These are phyloP conservation scores for Phylloscopus trochilus DNA, from an alignment of 2,113 vertebrate species.

Conservation along the genomic window DNA sequence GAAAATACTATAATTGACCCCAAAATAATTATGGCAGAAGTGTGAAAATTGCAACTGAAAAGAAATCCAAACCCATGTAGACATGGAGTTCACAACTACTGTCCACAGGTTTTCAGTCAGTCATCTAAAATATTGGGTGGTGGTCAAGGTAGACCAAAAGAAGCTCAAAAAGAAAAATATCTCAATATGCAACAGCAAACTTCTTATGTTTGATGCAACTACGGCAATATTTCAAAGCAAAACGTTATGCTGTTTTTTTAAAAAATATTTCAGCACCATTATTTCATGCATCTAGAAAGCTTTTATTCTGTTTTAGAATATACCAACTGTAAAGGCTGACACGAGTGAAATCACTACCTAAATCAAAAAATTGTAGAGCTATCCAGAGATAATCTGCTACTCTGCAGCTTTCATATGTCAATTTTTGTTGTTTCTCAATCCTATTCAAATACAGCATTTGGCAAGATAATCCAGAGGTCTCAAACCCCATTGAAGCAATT, in stretches of 20 bases:
- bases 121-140: neutral
- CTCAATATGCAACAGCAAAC: neutral
- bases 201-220: neutral
- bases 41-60: neutral
- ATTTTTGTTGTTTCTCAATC: neutral
- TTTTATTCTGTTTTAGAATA: neutral
- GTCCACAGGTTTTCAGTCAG: neutral
- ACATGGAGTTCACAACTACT: neutral
- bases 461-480: neutral
- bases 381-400: neutral
- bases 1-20: neutral
- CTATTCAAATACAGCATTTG: neutral
- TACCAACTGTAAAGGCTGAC: neutral
- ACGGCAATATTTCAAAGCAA: neutral
- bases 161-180: neutral
- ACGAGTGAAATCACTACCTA: neutral
- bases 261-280: neutral
- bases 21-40: neutral
- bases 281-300: neutral
- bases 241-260: neutral
- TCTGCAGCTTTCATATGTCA: neutral
- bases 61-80: neutral
- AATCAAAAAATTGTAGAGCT: neutral
- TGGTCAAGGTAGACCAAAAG: neutral
- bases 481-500: neutral